Conservation (phyloP, 1,140 invertebrate species). For the Sycophaga agraensis region DNA sequence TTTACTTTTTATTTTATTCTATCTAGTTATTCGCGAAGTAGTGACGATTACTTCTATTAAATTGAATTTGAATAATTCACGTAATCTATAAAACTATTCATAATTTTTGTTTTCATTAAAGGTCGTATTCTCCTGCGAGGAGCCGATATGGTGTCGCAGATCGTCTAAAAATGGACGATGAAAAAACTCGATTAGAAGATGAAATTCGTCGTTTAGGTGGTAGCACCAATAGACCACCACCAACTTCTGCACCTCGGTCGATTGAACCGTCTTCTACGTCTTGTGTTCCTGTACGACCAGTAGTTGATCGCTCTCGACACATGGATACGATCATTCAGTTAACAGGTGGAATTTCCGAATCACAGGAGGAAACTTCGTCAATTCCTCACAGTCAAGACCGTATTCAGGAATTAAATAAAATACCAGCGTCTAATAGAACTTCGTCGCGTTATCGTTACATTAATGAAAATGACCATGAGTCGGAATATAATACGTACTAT, state of each 20-base stretch:
- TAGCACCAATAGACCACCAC: neutral
- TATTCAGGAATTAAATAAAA: neutral
- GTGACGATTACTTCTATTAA: no score
- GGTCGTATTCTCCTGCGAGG: conserved; percentile 45
- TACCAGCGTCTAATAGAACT: conserved; percentile 24
- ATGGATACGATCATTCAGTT: conserved; percentile 54
- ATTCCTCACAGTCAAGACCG: neutral
- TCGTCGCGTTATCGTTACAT: conserved; percentile 40
- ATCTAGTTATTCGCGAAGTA: neutral
- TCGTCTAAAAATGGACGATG: conserved; percentile 32
- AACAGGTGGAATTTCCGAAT: conserved; percentile 33
- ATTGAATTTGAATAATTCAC: no score
- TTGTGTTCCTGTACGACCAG: neutral
- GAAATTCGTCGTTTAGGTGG: conserved; percentile 18
- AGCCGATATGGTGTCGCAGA: conserved; percentile 26
- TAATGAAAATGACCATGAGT: conserved; percentile 39
- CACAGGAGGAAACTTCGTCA: neutral
- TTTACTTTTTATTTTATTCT: neutral
- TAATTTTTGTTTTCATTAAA: conserved; percentile 17
- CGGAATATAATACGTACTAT: conserved; percentile 48
- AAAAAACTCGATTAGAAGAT: conserved; percentile 31
- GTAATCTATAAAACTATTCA: no score
- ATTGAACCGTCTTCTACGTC: neutral
- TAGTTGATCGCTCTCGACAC: conserved; percentile 27
- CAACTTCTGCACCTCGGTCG: neutral